Evolutionary conservation across 2,113 vertebrate species (phyloP).

Genomic region (Sinocyclocheilus rhinocerous): DNA sequence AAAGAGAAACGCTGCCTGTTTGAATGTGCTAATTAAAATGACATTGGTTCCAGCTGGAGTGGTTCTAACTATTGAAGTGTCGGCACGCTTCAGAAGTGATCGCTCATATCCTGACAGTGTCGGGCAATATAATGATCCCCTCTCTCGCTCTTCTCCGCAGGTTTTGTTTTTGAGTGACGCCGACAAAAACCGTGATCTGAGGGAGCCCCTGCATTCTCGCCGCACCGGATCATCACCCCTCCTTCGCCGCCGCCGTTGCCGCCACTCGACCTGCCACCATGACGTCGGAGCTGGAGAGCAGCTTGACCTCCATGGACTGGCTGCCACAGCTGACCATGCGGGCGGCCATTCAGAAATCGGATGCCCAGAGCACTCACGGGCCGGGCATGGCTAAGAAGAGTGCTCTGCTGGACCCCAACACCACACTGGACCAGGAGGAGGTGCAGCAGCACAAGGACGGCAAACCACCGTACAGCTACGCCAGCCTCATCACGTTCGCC

Average conservation of each 20-base stretch:
- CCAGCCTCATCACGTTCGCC: constrained; percentile 92
- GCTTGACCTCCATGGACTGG: constrained; percentile 94
- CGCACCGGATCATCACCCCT: constrained; percentile 56
- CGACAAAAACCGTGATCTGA: constrained; percentile 69
- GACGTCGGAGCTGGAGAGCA: constrained; percentile 95
- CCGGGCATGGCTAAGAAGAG: constrained; percentile 87
- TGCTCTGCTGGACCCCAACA: constrained; percentile 84
- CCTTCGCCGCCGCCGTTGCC: constrained; percentile 34
- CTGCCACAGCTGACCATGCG: constrained; percentile 91
- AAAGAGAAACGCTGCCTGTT: constrained; percentile 14
- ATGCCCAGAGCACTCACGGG: constrained; percentile 83
- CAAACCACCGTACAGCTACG: constrained; percentile 92
- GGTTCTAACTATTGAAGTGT: constrained; percentile 35
- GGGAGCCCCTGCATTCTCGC: constrained; percentile 58
- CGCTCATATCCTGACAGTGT: constrained; percentile 20
- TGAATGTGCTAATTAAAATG: constrained; percentile 45
- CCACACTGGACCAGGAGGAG: constrained; percentile 90
- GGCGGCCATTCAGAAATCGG: constrained; percentile 88
- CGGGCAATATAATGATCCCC: constrained; percentile 12
- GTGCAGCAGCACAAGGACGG: constrained; percentile 92
- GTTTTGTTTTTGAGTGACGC: constrained; percentile 57
- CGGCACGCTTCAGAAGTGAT: background rate
- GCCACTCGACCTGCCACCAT: constrained; percentile 73
- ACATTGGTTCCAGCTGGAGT: constrained; percentile 18
- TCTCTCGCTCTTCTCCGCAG: constrained; percentile 61